Base-by-base conservation (phyloP, 2,888 invertebrate species). In the Mythimna vitellina region DNA sequence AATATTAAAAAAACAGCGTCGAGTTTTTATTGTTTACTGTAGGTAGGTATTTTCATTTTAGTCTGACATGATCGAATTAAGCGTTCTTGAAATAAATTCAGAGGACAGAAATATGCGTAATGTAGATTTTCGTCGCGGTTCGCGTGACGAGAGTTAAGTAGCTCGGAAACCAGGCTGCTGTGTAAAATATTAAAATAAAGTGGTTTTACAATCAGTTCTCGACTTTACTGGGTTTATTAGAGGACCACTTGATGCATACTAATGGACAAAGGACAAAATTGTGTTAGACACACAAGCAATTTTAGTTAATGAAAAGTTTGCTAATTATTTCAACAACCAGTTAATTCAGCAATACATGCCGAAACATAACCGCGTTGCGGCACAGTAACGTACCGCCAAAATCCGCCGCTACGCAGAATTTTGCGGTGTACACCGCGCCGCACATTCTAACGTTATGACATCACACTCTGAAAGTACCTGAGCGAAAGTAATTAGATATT, bases 51-150 rank as follows among this genome's bases (percentile, higher is more conserved):
- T 78, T 66, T 57, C n/a, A 57, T 78, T 82, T 82, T 63, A 72
- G 54, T 49, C 65, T 58, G 67, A 71, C 80, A 67, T 76, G 66
- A 82, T 79, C 57, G 61, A 71, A 85, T 71, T 76, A 49, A 69
- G 63, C 22, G 14, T 67, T 61, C 12, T 61, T 42, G 22, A 79
- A 73, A 61, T 78, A 65, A 72, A 78, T 71, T 51, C 38, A 58
- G 61, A 20, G 35, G 42, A 51, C 38, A 25, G 42, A 65, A 63
- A 62, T 65, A 35, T 65, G 32, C 20, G 56, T 51, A 20, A 49
- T 56, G 38, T 65, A 42, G n/a, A 49, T 25, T 10, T 32, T 42
- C 12, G 2, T 61, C 25, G 8, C 25, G 32, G 57, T 54, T 38
- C 25, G 38, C 62, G 38, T n/a, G 49, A 10, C n/a, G 57, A 58